These are phyloP conservation scores for Scatophagus argus DNA, from an alignment of 2,113 vertebrate species.

Conservation along the genomic window DNA sequence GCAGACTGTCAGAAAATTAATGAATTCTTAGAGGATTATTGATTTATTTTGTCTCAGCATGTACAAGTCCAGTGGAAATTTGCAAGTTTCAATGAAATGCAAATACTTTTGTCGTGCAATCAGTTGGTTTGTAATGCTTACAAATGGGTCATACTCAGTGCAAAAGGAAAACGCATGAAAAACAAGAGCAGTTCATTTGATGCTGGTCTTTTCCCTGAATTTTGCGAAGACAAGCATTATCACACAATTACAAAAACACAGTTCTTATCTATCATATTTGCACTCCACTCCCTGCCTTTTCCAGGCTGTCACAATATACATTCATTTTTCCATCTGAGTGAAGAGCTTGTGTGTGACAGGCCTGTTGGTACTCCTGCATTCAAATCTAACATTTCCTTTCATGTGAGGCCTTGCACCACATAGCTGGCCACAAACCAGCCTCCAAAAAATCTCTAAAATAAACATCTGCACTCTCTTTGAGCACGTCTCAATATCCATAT, in stretches of 20 bases:
- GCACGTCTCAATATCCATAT: slow-evolving; percentile 67
- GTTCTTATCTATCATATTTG: slow-evolving; percentile 31
- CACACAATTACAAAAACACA: background rate
- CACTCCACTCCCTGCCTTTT: slow-evolving; percentile 8
- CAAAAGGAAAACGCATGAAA: slow-evolving; percentile 11
- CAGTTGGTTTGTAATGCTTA: background rate
- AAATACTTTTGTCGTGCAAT: background rate
- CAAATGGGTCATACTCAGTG: background rate
- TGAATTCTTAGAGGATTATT: slow-evolving; percentile 20
- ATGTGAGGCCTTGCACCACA: slow-evolving; percentile 77
- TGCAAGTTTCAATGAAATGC: slow-evolving; percentile 14
- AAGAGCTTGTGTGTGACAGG: slow-evolving; percentile 51
- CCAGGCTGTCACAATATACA: background rate
- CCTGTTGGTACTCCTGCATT: slow-evolving; percentile 66
- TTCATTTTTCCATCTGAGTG: slow-evolving; percentile 6
- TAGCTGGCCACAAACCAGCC: slow-evolving; percentile 79
- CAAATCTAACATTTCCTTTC: slow-evolving; percentile 77
- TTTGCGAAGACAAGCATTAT: slow-evolving; percentile 1
- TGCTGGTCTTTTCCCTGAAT: background rate
- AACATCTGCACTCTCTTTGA: slow-evolving; percentile 79
- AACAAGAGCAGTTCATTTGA: background rate
- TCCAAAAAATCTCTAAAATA: slow-evolving; percentile 81
- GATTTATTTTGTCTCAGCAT: slow-evolving; percentile 24
- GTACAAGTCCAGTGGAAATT: background rate
- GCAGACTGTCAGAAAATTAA: slow-evolving; percentile 29